Percentiles rank a stretch among this genome's conserved stretches.
Conservation (phyloP, 2,797 vertebrate species). For the Allenopithecus nigroviridis region DNA sequence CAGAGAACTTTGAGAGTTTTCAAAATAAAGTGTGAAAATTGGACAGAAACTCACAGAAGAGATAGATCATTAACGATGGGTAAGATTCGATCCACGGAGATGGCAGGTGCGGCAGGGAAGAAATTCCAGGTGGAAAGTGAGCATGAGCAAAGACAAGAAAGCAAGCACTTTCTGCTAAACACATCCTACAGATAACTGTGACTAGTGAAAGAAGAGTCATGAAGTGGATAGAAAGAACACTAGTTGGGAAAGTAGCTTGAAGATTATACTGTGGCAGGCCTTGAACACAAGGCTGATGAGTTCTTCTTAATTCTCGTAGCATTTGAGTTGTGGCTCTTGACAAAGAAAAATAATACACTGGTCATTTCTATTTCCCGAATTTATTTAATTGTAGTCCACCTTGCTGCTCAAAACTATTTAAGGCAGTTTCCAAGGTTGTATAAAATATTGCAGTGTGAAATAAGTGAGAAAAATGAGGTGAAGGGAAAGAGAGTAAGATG, state of each 20-base stretch:
- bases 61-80: rapidly evolving
- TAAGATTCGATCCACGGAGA: not conserved
- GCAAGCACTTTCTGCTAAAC: not conserved
- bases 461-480: not conserved
- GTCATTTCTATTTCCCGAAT: not conserved
- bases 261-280: not conserved
- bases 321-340: not conserved
- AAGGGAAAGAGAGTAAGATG: not conserved
- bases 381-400: not conserved
- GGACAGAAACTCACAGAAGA: not conserved
- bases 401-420: not conserved
- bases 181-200: not conserved
- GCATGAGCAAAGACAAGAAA: not conserved
- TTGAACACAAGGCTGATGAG: not conserved
- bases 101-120: not conserved
- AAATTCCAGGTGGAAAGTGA: not conserved
- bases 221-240: not conserved
- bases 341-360: not conserved
- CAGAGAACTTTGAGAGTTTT: not conserved
- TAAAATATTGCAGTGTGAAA: not conserved
- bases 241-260: not conserved
- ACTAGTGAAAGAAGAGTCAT: not conserved
- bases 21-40: not conserved
- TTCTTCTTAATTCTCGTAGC: not conserved
- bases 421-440: not conserved